Percentiles rank a stretch among this genome's conserved stretches.
These are phyloP conservation scores for Beris morrisii DNA, from an alignment of 2,888 invertebrate species.

Conservation along the genomic window DNA sequence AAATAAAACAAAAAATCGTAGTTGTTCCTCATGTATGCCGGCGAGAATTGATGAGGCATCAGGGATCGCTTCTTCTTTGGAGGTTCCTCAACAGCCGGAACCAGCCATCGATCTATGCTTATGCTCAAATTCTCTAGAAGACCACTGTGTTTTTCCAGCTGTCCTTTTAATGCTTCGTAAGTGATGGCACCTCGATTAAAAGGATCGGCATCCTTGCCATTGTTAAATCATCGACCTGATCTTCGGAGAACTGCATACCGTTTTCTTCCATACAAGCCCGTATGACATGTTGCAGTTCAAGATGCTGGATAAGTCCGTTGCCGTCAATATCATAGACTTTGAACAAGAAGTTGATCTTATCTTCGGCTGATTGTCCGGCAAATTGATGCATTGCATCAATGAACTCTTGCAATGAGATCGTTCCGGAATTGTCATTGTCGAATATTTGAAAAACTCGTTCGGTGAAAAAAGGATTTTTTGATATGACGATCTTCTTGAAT, in stretches of 20 bases:
- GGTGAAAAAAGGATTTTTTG: slow-evolving; percentile 92
- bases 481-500: slow-evolving; percentile 86
- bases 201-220: slow-evolving; percentile 85
- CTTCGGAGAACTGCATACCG: slow-evolving; percentile 89
- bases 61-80: slow-evolving; percentile 34
- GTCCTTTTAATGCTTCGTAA: slow-evolving; percentile 83
- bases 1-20: slow-evolving; percentile 80
- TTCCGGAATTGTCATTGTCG: slow-evolving; percentile 87
- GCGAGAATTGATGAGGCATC: slow-evolving; percentile 79
- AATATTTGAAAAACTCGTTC: slow-evolving; percentile 93
- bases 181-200: slow-evolving; percentile 83
- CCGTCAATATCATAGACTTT: slow-evolving; percentile 93
- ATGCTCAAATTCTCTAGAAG: slow-evolving; percentile 89
- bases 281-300: slow-evolving; percentile 88
- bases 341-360: slow-evolving; percentile 90
- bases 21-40: slow-evolving; percentile 85
- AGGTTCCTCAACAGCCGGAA: slow-evolving; percentile 74
- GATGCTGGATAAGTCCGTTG: slow-evolving; percentile 86
- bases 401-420: slow-evolving; percentile 87
- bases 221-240: slow-evolving; percentile 85
- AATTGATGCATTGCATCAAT: slow-evolving; percentile 89
- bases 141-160: slow-evolving; percentile 85
- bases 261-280: slow-evolving; percentile 95
- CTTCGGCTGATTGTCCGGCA: slow-evolving; percentile 84
- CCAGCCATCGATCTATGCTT: slow-evolving; percentile 92